A percentile compares a stretch with the other conserved stretches of the same genome.
phyloP scores from a whole-genome alignment of 23 tunicate genomes.

The Trididemnum miniatum region DNA sequence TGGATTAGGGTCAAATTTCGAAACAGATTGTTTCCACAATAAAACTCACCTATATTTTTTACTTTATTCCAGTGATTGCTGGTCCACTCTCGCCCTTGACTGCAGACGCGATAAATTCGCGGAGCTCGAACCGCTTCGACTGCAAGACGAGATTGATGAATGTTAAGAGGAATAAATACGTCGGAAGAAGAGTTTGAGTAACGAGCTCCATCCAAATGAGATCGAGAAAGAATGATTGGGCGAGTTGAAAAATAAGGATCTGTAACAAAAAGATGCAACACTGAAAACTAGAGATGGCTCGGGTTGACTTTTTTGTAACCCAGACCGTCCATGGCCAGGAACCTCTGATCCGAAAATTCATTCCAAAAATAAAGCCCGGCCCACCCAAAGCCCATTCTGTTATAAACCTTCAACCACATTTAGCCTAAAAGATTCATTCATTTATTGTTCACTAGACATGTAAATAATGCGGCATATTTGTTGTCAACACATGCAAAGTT shows the following conservation, averaged over 20 bases:
- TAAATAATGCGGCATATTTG: too few species aligned
- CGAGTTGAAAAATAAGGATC: neutral
- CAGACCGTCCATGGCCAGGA: too few species aligned
- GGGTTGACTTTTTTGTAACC: too few species aligned
- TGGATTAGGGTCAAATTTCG: too few species aligned
- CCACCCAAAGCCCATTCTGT: too few species aligned
- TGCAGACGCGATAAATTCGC: constrained; percentile 36
- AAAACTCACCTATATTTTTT: constrained; percentile 60
- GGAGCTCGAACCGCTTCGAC: constrained; percentile 45
- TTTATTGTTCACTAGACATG: too few species aligned
- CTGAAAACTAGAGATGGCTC: neutral
- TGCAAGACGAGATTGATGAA: constrained; percentile 42
- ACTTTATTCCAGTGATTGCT: constrained; percentile 88
- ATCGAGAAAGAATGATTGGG: neutral
- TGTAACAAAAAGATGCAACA: neutral
- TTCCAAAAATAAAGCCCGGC: too few species aligned
- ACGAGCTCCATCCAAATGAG: neutral
- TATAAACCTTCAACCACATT: too few species aligned
- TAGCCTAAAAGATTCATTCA: too few species aligned
- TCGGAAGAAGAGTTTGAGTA: constrained; percentile 45
- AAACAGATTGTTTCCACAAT: too few species aligned
- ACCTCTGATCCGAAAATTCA: too few species aligned
- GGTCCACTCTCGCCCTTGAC: constrained; percentile 88
- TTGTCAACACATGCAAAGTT: too few species aligned
- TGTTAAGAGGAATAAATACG: constrained; percentile 20